Percentiles rank a stretch among this genome's conserved stretches.
phyloP scores from a whole-genome alignment of 2,113 vertebrate genomes.

The Rhinogobius similis region DNA sequence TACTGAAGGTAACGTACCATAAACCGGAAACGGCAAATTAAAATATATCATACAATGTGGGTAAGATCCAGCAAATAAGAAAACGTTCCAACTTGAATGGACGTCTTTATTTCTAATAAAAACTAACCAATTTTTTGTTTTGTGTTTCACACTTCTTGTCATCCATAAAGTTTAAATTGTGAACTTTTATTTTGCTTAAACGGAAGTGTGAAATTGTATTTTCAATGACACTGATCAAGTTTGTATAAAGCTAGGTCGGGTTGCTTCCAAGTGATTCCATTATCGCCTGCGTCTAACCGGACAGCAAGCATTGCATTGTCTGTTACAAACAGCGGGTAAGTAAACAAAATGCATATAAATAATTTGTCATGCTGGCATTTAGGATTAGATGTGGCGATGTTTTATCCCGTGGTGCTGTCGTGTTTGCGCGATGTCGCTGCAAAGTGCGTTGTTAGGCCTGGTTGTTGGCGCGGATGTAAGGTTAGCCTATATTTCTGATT shows the following conservation, averaged over 20 bases:
- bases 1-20: conserved; percentile 26
- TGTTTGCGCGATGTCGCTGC: conserved; percentile 17
- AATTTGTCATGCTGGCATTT: neutral
- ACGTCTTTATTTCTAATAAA: too few species aligned
- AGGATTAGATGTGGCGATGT: too few species aligned
- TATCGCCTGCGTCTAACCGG: conserved; percentile 24
- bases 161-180: neutral
- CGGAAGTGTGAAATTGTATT: conserved; percentile 38
- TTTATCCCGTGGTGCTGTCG: neutral
- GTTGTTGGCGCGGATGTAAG: conserved; percentile 53
- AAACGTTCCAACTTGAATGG: neutral
- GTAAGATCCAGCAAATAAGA: neutral
- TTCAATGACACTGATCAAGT: too few species aligned
- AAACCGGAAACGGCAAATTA: conserved; percentile 28
- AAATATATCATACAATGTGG: neutral
- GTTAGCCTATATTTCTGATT: conserved; percentile 51
- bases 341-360: conserved; percentile 12
- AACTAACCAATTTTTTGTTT: neutral
- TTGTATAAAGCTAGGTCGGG: conserved; percentile 52
- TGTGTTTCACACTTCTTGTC: neutral
- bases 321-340: conserved; percentile 38
- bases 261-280: conserved; percentile 40
- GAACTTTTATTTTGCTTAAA: conserved; percentile 41
- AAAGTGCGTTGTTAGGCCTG: conserved; percentile 68
- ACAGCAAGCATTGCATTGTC: conserved; percentile 29